phyloP scores from a whole-genome alignment of 2,113 vertebrate species.

The Thymallus thymallus region DNA sequence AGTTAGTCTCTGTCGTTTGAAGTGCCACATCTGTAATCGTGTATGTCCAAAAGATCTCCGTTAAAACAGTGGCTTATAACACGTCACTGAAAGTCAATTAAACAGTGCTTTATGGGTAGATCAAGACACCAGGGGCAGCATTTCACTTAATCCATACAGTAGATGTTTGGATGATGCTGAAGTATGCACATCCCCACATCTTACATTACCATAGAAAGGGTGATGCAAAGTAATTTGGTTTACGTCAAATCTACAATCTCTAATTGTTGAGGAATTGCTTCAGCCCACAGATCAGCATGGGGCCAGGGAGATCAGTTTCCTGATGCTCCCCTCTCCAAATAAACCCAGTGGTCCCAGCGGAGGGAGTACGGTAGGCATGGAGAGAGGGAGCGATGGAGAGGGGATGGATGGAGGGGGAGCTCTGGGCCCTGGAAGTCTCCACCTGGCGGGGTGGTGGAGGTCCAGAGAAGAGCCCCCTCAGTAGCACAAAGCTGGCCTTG shows the following conservation, averaged over 20 bases:
- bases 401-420: constrained; percentile 18
- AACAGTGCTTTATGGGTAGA: background rate
- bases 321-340: constrained; percentile 72
- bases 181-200: constrained; percentile 22
- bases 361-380: constrained; percentile 39
- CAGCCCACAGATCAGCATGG: constrained; percentile 60
- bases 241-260: constrained; percentile 46
- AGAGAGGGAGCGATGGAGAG: constrained; percentile 23
- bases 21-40: background rate
- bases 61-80: background rate
- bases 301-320: constrained; percentile 71
- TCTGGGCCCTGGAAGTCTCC: constrained; percentile 63
- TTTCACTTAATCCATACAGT: background rate
- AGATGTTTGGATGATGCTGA: constrained; percentile 18
- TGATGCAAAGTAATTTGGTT: background rate
- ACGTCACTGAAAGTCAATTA: background rate
- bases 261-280: constrained; percentile 66
- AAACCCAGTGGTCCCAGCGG: constrained; percentile 61
- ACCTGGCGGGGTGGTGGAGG: constrained; percentile 64
- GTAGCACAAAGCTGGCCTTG: constrained; percentile 74
- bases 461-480: constrained; percentile 52
- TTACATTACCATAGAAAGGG: background rate
- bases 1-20: background rate
- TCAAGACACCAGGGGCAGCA: background rate
- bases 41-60: too few relatives aligned